phyloP scores from a whole-genome alignment of 30 jellyfish, hydroid and myxozoan genomes.

The Phacellophora camtschatica region DNA sequence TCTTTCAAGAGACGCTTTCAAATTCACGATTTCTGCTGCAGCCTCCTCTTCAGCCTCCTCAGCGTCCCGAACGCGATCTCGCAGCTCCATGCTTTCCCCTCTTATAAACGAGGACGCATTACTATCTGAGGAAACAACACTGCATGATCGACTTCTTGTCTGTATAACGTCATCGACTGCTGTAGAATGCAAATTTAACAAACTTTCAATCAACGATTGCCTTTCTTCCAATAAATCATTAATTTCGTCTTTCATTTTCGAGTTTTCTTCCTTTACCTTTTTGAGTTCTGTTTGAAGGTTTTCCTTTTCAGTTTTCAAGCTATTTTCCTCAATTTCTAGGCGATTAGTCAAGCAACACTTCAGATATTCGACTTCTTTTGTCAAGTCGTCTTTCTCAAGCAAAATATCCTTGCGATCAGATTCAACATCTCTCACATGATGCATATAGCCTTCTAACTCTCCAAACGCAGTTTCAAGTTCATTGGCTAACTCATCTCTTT shows the following conservation, averaged over 20 bases:
- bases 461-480: constrained; percentile 87
- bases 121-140: constrained; percentile 76
- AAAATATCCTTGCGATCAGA: constrained; percentile 54
- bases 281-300: constrained; percentile 47
- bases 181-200: constrained; percentile 78
- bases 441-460: constrained; percentile 87
- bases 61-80: constrained; percentile 61
- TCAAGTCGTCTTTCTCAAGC: constrained; percentile 81
- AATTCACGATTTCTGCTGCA: constrained; percentile 13
- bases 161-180: constrained; percentile 88
- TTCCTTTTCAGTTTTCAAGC: constrained; percentile 58
- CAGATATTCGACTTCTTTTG: constrained; percentile 68
- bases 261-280: constrained; percentile 63
- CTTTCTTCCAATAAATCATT: constrained; percentile 76
- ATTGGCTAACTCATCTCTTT: constrained; percentile 76
- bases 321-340: constrained; percentile 64
- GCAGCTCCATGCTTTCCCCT: constrained; percentile 56
- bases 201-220: constrained; percentile 78
- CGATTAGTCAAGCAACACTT: constrained; percentile 85
- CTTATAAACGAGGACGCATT: constrained; percentile 55
- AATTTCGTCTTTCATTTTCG: constrained; percentile 58
- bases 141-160: constrained; percentile 75
- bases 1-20: constrained; percentile 26
- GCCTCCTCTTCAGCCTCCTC: constrained; percentile 66
- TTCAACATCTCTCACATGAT: constrained; percentile 72